Evolutionary conservation across 1,140 invertebrate species (phyloP), one percentile per base, ranked within the genome.

Genomic region (Choristoneura fumiferana): DNA sequence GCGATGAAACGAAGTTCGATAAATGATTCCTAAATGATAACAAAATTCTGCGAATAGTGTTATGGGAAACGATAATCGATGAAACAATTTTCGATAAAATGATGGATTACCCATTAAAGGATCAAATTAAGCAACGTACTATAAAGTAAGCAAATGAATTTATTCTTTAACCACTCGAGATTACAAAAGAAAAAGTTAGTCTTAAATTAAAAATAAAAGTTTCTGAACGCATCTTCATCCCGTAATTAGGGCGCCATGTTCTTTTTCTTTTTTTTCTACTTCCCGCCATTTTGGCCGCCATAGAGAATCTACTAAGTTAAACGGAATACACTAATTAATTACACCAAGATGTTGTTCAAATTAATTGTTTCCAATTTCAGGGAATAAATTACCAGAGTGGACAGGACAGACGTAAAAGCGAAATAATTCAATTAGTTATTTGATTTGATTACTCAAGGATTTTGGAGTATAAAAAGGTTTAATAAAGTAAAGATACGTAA

Each of bases 231-330:
- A 17, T 45, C 22, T 49, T 22, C n/a, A 33, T 8, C 43, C 4
- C 18, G 43, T 49, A 49, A 49, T 49, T 49, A 49, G 29, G 12
- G 5, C 43, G n/a, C 22, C 22, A 29, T 29, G 22, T 1, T 33
- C 18, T 49, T n/a, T 13, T 22, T 9, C 18, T n/a, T 49, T 49
- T 49, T 49, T 45, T 18, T 45, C 17, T 18, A 45, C 18, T 45
- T 45, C 40, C 40, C 40, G 40, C 43, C 43, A 33, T 49, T 45
- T 8, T 18, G 2, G 43, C 43, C 22, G 43, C 43, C 43, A 49
- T 49, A 49, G n/a, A 22, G 43, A 49, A 33, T 49, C 22, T 18
- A 12, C 43, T n/a, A n/a, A n/a, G 18, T 8, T 22, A 18, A 29
- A 33, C 40, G 18, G 40, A 45, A 45, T 45, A 15, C 18, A 9